phyloP scores from a whole-genome alignment of 2,797 vertebrate genomes.

The Tympanoctomys barrerae region DNA sequence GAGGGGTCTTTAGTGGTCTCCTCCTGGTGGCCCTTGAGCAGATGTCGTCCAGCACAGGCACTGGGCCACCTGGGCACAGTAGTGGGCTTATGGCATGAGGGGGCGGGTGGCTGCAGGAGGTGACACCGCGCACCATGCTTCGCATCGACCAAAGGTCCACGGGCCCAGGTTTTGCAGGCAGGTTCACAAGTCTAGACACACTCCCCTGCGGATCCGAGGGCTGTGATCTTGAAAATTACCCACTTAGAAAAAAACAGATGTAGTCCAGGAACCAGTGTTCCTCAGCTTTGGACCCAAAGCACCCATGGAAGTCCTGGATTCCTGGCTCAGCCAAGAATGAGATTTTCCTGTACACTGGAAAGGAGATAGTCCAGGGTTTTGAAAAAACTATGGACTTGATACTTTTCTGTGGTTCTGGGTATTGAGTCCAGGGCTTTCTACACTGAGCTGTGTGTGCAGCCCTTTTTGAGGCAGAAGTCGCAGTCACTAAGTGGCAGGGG shows the following conservation, averaged over 20 bases:
- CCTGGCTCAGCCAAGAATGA: neutral
- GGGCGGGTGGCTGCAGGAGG: neutral
- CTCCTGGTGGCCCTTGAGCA: too few species aligned
- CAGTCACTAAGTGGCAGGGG: neutral
- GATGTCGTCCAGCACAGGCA: neutral
- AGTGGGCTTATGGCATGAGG: neutral
- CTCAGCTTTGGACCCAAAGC: neutral
- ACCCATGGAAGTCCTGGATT: neutral
- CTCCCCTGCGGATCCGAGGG: neutral
- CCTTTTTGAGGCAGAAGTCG: neutral
- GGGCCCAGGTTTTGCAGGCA: neutral
- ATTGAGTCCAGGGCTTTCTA: neutral
- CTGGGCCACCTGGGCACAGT: neutral
- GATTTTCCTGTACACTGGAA: neutral
- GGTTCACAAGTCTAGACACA: neutral
- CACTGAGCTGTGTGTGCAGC: neutral
- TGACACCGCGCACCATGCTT: neutral
- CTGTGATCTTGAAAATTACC: neutral
- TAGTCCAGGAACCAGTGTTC: fast-evolving
- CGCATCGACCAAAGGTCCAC: neutral
- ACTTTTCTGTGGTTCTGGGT: neutral
- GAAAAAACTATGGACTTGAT: neutral
- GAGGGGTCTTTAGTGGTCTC: neutral
- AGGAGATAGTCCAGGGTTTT: neutral
- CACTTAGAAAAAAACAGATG: neutral